Conservation (phyloP, 2,888 invertebrate species). For the Chorisops tibialis region DNA sequence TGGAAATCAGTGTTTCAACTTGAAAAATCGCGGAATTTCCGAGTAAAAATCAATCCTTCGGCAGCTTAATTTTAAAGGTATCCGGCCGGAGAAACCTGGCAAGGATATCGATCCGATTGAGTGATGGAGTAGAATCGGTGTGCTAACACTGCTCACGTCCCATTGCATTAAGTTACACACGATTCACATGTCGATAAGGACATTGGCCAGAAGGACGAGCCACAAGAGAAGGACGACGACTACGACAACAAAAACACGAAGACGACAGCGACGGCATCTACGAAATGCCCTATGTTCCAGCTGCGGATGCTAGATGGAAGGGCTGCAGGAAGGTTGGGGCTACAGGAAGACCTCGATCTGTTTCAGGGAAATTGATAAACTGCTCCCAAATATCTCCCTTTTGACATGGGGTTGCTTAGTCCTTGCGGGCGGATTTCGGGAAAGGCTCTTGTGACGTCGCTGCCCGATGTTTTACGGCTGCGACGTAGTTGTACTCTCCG, state of each 20-base stretch:
- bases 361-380: conserved; percentile 20
- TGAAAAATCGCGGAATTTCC: too few relatives aligned
- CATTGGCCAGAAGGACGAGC: too few relatives aligned
- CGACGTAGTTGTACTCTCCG: conserved; percentile 14
- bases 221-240: neutral
- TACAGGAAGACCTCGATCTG: conserved; percentile 9
- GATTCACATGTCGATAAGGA: too few relatives aligned
- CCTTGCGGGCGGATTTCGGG: neutral
- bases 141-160: too few relatives aligned
- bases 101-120: too few relatives aligned
- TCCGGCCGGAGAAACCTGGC: too few relatives aligned
- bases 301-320: conserved; percentile 6
- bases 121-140: too few relatives aligned
- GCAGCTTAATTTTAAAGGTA: neutral
- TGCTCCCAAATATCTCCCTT: neutral
- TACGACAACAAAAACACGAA: conserved; percentile 14
- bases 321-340: neutral
- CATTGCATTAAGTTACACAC: too few relatives aligned
- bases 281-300: conserved; percentile 9
- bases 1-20: too few relatives aligned
- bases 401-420: neutral
- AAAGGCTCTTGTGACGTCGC: conserved; percentile 5
- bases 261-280: conserved; percentile 3
- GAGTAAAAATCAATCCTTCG: conserved; percentile 24
- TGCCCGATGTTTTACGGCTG: conserved; percentile 14